A percentile compares a stretch with the other conserved stretches of the same genome.
Evolutionary conservation across 2,113 vertebrate species (phyloP).

Genomic region (Phyllopteryx taeniolatus): DNA sequence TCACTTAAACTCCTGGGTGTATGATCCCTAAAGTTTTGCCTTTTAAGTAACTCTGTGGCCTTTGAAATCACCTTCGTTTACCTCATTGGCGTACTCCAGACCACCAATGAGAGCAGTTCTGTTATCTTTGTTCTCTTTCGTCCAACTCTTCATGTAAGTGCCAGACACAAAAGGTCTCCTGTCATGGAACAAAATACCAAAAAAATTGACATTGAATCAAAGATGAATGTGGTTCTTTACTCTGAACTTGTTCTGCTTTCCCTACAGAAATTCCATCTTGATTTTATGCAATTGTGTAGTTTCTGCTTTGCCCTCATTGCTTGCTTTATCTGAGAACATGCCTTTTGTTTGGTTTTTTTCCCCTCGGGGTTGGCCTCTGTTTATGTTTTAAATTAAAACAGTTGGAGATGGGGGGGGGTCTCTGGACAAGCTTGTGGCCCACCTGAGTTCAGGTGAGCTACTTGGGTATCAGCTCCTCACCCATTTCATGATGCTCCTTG

Average conservation of each 20-base stretch:
- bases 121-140: constrained; percentile 10
- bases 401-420: constrained; percentile 58
- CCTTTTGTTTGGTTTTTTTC: constrained; percentile 30
- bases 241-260: constrained; percentile 31
- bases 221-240: constrained; percentile 18
- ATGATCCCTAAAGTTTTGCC: background rate
- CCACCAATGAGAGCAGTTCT: constrained; percentile 21
- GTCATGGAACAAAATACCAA: constrained; percentile 1
- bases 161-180: background rate
- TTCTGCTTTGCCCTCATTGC: constrained; percentile 54
- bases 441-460: constrained; percentile 43
- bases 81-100: background rate
- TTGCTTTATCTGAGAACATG: constrained; percentile 51
- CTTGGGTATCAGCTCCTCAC: constrained; percentile 36
- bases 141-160: constrained; percentile 4
- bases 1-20: background rate
- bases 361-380: constrained; percentile 59
- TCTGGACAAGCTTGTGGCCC: constrained; percentile 48
- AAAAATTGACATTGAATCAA: constrained; percentile 30
- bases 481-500: constrained; percentile 45
- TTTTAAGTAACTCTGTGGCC: background rate
- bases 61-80: background rate
- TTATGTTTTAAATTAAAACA: constrained; percentile 79
- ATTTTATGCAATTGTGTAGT: constrained; percentile 51
- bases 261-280: constrained; percentile 49